phyloP scores from a whole-genome alignment of 2,797 vertebrate species.

The Chrysocyon brachyurus region DNA sequence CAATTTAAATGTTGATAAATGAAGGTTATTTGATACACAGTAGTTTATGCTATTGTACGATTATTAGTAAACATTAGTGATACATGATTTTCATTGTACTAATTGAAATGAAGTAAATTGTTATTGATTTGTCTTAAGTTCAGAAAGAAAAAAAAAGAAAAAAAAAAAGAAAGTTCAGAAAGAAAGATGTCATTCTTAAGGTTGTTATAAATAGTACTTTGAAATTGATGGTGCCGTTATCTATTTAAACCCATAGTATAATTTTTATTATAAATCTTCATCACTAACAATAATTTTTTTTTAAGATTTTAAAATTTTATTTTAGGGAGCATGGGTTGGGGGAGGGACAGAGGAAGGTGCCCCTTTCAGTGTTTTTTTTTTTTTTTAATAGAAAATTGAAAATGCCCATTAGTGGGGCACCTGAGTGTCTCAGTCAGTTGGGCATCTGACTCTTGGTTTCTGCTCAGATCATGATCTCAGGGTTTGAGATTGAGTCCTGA shows the following conservation, averaged over 20 bases:
- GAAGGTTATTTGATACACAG: neutral
- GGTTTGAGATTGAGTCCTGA: neutral
- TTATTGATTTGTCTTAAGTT: neutral
- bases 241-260: neutral
- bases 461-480: neutral
- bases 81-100: neutral
- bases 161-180: neutral
- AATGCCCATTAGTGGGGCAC: neutral
- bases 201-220: neutral
- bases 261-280: conserved; percentile 19
- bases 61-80: conserved; percentile 16
- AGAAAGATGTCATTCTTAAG: neutral
- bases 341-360: neutral
- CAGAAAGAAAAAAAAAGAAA: neutral
- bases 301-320: neutral
- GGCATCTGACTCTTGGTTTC: neutral
- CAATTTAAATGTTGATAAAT: neutral
- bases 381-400: neutral
- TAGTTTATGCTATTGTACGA: neutral
- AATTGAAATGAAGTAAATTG: neutral
- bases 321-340: neutral
- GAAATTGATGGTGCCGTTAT: neutral
- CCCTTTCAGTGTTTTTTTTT: neutral
- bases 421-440: neutral
- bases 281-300: neutral